Percentiles rank a stretch among this genome's conserved stretches.
Evolutionary conservation across 2,113 vertebrate genomes (phyloP).

Genomic region (Pteronura brasiliensis): DNA sequence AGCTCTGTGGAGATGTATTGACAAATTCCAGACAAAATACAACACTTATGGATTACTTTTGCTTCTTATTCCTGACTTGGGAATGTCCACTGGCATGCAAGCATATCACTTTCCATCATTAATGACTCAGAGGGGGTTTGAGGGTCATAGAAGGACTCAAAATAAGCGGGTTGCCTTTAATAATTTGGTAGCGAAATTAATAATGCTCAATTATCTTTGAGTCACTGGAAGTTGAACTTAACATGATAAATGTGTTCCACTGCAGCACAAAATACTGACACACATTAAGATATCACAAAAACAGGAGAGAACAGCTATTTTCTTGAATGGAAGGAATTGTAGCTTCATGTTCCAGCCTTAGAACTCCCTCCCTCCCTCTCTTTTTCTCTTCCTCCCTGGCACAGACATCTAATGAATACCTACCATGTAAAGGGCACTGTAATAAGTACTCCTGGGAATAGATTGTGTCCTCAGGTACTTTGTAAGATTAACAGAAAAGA

Average conservation of each 20-base stretch:
- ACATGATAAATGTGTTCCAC: conserved; percentile 24
- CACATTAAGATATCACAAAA: not conserved
- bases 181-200: conserved; percentile 66
- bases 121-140: conserved; percentile 23
- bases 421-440: not conserved
- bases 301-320: not conserved
- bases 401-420: not conserved
- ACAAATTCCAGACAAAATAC: conserved; percentile 55
- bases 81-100: conserved; percentile 26
- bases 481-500: not conserved
- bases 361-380: not conserved
- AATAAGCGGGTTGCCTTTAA: conserved; percentile 64
- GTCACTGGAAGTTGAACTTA: conserved; percentile 42
- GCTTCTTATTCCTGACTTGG: conserved; percentile 42
- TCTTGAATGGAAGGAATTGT: not conserved
- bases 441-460: not conserved
- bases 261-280: conserved; percentile 42
- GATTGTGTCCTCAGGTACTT: not conserved
- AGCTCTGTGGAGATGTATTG: conserved; percentile 61
- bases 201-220: conserved; percentile 57
- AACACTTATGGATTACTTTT: conserved; percentile 8
- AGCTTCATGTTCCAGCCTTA: not conserved
- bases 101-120: conserved; percentile 40
- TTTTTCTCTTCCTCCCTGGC: not conserved
- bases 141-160: conserved; percentile 63